Evolutionary conservation across 2,888 invertebrate genomes (phyloP).

Genomic region (Dorcus hopei): DNA sequence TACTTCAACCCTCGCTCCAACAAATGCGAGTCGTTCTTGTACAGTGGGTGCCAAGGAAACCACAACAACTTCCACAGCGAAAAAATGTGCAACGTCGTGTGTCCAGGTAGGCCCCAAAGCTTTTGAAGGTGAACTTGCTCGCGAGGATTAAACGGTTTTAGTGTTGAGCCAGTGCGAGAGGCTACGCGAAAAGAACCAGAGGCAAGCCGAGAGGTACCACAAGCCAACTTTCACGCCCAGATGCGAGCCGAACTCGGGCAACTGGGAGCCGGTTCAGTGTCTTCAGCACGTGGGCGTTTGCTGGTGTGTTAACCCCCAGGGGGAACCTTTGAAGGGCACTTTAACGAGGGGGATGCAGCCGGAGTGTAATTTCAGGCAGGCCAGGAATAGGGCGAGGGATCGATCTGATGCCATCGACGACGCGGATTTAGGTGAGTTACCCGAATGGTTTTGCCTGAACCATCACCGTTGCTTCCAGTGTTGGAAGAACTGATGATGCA

Average conservation of each 20-base stretch:
- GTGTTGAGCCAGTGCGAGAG: conserved; percentile 80
- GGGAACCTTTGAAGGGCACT: conserved; percentile 78
- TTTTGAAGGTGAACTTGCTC: background rate
- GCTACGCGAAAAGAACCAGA: conserved; percentile 72
- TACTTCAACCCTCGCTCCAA: conserved; percentile 76
- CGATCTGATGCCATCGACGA: conserved; percentile 41
- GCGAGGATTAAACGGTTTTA: conserved; percentile 30
- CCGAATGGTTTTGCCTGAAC: no score
- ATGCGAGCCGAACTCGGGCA: conserved; percentile 69
- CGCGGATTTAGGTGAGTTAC: conserved; percentile 54
- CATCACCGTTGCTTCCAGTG: conserved; percentile 44
- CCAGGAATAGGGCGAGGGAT: conserved; percentile 56
- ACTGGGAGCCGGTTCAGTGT: conserved; percentile 81
- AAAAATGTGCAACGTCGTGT: conserved; percentile 74
- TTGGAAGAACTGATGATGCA: conserved; percentile 70
- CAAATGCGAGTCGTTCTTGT: conserved; percentile 69
- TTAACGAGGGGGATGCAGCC: conserved; percentile 73
- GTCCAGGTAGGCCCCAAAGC: conserved; percentile 59
- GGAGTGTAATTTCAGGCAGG: conserved; percentile 76
- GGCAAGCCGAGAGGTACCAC: conserved; percentile 67
- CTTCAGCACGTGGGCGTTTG: conserved; percentile 74
- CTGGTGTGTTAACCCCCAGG: conserved; percentile 82
- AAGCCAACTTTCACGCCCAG: conserved; percentile 75
- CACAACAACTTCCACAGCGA: conserved; percentile 83
- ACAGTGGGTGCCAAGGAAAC: conserved; percentile 74